Evolutionary conservation across 2,113 vertebrate genomes (phyloP), one percentile per base, ranked within the genome.

Genomic region (Pampusana beccarii): DNA sequence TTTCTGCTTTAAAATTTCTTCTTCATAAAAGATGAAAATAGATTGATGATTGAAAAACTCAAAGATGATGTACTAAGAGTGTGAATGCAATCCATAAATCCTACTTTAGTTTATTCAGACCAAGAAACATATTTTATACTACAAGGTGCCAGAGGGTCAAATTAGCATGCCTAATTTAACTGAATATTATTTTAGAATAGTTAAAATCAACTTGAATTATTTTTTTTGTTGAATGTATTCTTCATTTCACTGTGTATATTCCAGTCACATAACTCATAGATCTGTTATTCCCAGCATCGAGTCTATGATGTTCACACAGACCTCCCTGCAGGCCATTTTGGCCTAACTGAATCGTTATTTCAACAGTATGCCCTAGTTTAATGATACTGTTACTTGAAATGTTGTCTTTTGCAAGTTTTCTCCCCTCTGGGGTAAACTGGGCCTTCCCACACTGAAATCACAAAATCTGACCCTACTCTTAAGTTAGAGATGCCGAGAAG

Each of bases 241-340:
- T 86, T 95, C 91, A 24, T 61, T 93, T 95, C 40, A 17, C 23
- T 62, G 50, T 42, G 51, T 81, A 80, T 75, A 89, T 93, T 94
- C 57, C 50, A 87, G 44, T 91, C 93, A 93, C 83, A 89, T 79
- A 89, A 70, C 48, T 74, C 56, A 73, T 71, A 80, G 46, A 88
- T 95, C 93, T 93, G 70, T 86, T 92, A 90, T 74, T 92, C 72
- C 69, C 79, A 88, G 72, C 57, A 74, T 31, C 0, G 0, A 92
- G 72, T 53, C 93, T 88, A 40, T 66, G 42, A 71, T 90, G 88
- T 90, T 95, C 94, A 88, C 87, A 86, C 56, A 93, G 65, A 80
- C 92, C 65, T 95, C 80, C 72, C 90, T 84, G 79, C 44, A 96
- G 92, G 95, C 72, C 67, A 92, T 95, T 96, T 93, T 92, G 75